Evolutionary conservation across 2,888 invertebrate genomes (phyloP).

Genomic region (Nebria salina): DNA sequence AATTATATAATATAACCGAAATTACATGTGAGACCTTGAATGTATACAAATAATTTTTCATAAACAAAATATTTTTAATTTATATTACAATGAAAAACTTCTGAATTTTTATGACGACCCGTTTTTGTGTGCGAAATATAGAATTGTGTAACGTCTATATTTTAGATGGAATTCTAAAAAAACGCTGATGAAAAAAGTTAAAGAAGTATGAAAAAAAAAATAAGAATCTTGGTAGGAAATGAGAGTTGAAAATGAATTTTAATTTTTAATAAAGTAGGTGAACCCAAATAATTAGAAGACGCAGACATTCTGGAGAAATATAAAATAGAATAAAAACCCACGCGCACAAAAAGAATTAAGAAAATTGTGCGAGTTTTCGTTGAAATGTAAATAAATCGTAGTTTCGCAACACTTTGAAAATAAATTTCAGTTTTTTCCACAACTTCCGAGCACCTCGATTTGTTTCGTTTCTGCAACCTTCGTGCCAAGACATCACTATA

Average conservation of each 20-base stretch:
- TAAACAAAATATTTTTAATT: too few relatives aligned
- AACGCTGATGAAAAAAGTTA: too few relatives aligned
- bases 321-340: background rate
- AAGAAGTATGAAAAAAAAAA: too few relatives aligned
- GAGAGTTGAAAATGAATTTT: background rate
- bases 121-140: too few relatives aligned
- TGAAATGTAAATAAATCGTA: constrained; percentile 43
- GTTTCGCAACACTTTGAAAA: constrained; percentile 44
- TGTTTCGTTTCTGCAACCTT: constrained; percentile 13
- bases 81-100: too few relatives aligned
- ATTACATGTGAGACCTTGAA: too few relatives aligned
- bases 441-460: constrained; percentile 31
- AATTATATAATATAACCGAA: too few relatives aligned
- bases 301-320: background rate
- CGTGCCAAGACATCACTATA: constrained; percentile 37
- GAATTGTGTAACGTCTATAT: too few relatives aligned
- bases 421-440: constrained; percentile 34
- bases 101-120: too few relatives aligned
- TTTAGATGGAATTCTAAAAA: too few relatives aligned
- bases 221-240: background rate
- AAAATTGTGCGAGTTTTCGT: constrained; percentile 21
- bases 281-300: background rate
- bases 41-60: too few relatives aligned
- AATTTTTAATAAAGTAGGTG: background rate
- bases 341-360: constrained; percentile 15